Base-by-base conservation (phyloP, 1,140 invertebrate species). In the Diorhabda sublineata region DNA sequence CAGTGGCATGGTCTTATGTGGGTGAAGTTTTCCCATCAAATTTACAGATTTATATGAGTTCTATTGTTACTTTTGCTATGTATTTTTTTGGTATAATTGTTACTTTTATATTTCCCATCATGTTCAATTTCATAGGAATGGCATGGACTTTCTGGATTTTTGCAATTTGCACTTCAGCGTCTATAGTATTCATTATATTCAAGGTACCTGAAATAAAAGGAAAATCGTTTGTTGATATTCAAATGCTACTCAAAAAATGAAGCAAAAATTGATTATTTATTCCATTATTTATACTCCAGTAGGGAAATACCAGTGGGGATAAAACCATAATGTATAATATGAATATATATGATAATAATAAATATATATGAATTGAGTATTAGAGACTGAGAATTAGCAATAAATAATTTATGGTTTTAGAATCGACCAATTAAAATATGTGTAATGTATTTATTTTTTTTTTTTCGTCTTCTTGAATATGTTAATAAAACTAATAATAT, bases 1-100 rank as follows among this genome's bases (percentile, higher is more conserved):
- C 93, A 0, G 81, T 95, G 8, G 91, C 92, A 0, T 94, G 92
- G 92, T 87, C 92, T 0, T 85, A 96, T 44, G 89, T 94, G 84
- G 89, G 88, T 2, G 92, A 96, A 80, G 87, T 95, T 72, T 92
- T 95, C 73, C 87, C 93, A 1, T 83, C 87, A 0, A 87, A 90
- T 71, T 87, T 92, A 2, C 90, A 92, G 76, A 88, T 9, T 42
- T 41, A 11, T 5, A 9, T 61, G 4, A 61, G 11, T 9, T 8
- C 59, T 9, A 42, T 43, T 4, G 59, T 61, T 2, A 61, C 42
- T 26, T 9, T 61, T 61, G 7, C 42, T 5, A 61, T 61, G 59
- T 11, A 41, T 43, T 7, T 42, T 0, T 61, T 61, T 42, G 26
- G 59, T 61, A 9, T 61, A 2, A 9, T 41, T 41, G 26, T 5